Base-by-base conservation (phyloP, 1,140 invertebrate species). In the Thaumatotibia leucotreta region DNA sequence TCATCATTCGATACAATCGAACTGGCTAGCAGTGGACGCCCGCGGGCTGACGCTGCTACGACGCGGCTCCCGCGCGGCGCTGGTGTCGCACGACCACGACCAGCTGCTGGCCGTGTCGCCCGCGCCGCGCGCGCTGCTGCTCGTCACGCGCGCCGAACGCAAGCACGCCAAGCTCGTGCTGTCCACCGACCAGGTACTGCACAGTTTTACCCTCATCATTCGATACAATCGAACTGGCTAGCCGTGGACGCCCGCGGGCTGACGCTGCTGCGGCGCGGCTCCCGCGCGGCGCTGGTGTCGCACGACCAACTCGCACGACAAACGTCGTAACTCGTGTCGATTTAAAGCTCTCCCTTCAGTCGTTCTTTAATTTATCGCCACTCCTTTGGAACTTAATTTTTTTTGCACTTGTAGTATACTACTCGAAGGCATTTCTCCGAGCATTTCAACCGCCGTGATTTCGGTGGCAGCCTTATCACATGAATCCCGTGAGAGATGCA, bases 191-290 rank as follows among this genome's bases (percentile, higher is more conserved):
- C 96, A 97, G 95, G 96, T 96, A 91, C 83, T 64, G 70, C 1
- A 9, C 49, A 35, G 22, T 27, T n/a, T 20, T 62, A 10, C 50
- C 5, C 31, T 31, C n/a, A n/a, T n/a, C n/a, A n/a, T n/a, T n/a
- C n/a, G n/a, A n/a, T n/a, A n/a, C n/a, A n/a, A n/a, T n/a, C n/a
- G n/a, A n/a, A n/a, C n/a, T n/a, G n/a, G n/a, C n/a, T n/a, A n/a
- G 97, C 97, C 9, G 96, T 99, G 3, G 97, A 98, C 91, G 97
- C 98, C 86, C 94, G 93, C 75, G 98, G 98, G n/a, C 93, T 99
- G 63, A 97, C 98, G 83, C 90, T 99, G 50, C 91, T 99, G 65
- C 96, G 98, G 79, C 95, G 97, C 79, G 94, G 97, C 63, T 96
- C 97, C 4, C 94, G 97, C 65, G 96, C 97, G 81, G 95, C 97